These are phyloP conservation scores for Hydrolagus affinis DNA, from an alignment of 2,113 vertebrate genomes.

Conservation along the genomic window DNA sequence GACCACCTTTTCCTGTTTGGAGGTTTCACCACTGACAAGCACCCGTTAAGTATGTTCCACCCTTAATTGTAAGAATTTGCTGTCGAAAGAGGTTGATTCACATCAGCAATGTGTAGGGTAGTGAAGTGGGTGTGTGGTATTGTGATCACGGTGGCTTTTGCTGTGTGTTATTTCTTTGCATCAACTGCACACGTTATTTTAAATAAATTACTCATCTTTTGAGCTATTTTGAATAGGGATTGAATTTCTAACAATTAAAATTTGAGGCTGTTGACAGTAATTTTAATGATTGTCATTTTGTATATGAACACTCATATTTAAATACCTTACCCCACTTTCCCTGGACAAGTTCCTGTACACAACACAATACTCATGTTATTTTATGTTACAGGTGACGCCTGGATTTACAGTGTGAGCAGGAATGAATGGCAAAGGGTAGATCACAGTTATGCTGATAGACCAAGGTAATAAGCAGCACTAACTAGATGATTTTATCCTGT, in stretches of 20 bases:
- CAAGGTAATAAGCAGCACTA: conserved; percentile 61
- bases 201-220: neutral
- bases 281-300: neutral
- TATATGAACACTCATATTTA: neutral
- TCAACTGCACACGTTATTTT: neutral
- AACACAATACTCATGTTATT: neutral
- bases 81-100: conserved; percentile 1
- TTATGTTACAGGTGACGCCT: conserved; percentile 73
- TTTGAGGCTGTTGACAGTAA: neutral
- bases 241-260: neutral
- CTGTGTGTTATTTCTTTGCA: neutral
- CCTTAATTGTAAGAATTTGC: conserved; percentile 29
- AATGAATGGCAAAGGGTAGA: conserved; percentile 86
- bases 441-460: conserved; percentile 72
- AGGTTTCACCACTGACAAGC: conserved; percentile 89
- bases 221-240: neutral
- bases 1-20: conserved; percentile 92
- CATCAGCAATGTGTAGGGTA: conserved; percentile 3
- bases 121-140: neutral
- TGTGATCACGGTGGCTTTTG: neutral
- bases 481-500: too few species aligned
- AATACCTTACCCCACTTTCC: too few species aligned
- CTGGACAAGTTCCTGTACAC: too few species aligned
- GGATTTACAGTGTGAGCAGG: conserved; percentile 83
- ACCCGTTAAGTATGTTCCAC: conserved; percentile 77